Evolutionary conservation across 2,797 vertebrate genomes (phyloP).

Genomic region (Dendrocincla fuliginosa): DNA sequence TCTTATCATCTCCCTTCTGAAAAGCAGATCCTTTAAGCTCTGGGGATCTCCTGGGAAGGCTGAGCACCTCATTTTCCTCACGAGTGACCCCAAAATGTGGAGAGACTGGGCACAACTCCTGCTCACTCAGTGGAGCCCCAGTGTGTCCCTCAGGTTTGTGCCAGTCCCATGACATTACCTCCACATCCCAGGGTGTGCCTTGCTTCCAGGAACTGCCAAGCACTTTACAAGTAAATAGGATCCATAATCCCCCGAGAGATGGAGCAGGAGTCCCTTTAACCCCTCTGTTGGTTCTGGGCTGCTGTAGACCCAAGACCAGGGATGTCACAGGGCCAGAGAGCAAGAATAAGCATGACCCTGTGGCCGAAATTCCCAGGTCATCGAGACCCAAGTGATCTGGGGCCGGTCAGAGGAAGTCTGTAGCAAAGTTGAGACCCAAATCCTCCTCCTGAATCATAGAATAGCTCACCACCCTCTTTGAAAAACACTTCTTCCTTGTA

Average conservation of each 20-base stretch:
- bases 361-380: background rate
- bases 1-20: background rate
- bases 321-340: background rate
- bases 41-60: background rate
- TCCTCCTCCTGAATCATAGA: background rate
- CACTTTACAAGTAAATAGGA: background rate
- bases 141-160: background rate
- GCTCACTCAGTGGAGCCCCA: rapidly evolving
- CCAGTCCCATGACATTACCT: background rate
- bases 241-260: background rate
- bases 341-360: background rate
- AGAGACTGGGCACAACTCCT: background rate
- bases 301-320: background rate
- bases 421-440: background rate
- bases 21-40: background rate
- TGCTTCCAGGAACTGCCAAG: background rate
- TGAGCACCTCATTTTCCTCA: background rate
- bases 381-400: background rate
- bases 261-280: background rate
- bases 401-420: background rate
- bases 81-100: background rate
- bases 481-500: background rate
- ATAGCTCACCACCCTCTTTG: background rate
- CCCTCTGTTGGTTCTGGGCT: background rate
- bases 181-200: background rate